These are phyloP conservation scores for zebrafish (Danio rerio) DNA, from an alignment of 2,113 vertebrate species.

Conservation along the genomic window GRCz12tu NC_133192.1:20211501-20212000, in stretches of 20 bases:
- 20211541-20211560: slow-evolving; percentile 45
- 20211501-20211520: slow-evolving; percentile 31
- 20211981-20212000: neutral
- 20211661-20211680: slow-evolving; percentile 52
- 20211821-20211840: neutral
- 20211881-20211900: too few species aligned
- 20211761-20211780: slow-evolving; percentile 34
- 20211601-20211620: slow-evolving; percentile 51
- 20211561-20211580: slow-evolving; percentile 47
- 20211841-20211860: slow-evolving; percentile 35
- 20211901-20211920: too few species aligned
- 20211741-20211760: slow-evolving; percentile 33
- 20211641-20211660: slow-evolving; percentile 46
- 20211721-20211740: slow-evolving; percentile 11
- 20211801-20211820: slow-evolving; percentile 10
- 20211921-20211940: neutral
- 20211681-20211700: slow-evolving; percentile 8
- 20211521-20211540: slow-evolving; percentile 47
- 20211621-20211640: slow-evolving; percentile 36
- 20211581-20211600: slow-evolving; percentile 37
- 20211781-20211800: slow-evolving; percentile 27
- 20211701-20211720: slow-evolving; percentile 6
- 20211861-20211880: slow-evolving; percentile 30
- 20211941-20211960: neutral
- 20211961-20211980: neutral